phyloP scores from a whole-genome alignment of 2,797 vertebrate species.

The Sebastes cheni region DNA sequence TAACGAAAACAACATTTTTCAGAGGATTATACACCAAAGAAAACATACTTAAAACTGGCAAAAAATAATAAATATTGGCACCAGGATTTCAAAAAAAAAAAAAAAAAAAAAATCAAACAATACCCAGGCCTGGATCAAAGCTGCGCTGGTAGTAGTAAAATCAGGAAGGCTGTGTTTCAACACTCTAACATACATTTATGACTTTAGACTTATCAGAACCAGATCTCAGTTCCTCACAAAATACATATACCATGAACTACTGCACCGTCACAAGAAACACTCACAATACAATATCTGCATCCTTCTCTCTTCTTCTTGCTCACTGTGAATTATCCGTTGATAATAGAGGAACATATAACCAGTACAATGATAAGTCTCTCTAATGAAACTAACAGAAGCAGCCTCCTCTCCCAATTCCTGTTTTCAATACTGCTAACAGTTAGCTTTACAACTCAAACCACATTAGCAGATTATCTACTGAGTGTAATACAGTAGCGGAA shows the following conservation, averaged over 20 bases:
- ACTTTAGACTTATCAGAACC: not conserved
- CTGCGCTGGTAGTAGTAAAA: not conserved
- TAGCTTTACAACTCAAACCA: not conserved
- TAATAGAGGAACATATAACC: not conserved
- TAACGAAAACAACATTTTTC: too few relatives aligned
- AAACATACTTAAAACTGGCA: too few relatives aligned
- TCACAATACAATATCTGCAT: not conserved
- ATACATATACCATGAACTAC: too few relatives aligned
- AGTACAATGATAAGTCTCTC: not conserved
- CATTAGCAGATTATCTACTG: not conserved
- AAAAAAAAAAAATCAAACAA: not conserved
- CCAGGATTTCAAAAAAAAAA: not conserved
- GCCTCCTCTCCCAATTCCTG: not conserved
- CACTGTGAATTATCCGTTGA: not conserved
- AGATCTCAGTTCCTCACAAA: not conserved
- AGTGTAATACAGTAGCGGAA: not conserved
- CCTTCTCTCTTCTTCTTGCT: too few relatives aligned
- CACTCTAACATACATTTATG: not conserved
- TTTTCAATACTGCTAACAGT: not conserved
- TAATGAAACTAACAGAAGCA: not conserved
- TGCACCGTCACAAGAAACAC: not conserved
- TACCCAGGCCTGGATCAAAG: not conserved
- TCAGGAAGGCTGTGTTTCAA: not conserved
- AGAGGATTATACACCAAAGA: too few relatives aligned
- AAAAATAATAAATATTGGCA: not conserved